phyloP scores from a whole-genome alignment of 2,113 vertebrate species.

The Eretmochelys imbricata region DNA sequence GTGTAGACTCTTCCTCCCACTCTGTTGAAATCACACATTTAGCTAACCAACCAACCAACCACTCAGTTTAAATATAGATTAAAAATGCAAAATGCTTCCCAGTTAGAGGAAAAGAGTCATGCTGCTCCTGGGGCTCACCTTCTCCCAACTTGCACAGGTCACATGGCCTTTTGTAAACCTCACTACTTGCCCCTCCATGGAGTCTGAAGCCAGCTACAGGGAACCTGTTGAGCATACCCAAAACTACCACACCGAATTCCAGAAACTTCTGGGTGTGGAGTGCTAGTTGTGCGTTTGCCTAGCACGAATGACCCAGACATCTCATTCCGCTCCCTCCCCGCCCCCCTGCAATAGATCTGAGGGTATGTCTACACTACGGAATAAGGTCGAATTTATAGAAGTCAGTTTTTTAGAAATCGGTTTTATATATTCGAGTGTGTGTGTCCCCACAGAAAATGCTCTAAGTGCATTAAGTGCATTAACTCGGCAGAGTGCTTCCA shows the following conservation, averaged over 20 bases:
- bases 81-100: not conserved
- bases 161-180: not conserved
- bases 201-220: not conserved
- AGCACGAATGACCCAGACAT: not conserved
- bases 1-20: too few species aligned
- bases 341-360: not conserved
- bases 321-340: fast-evolving
- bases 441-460: too few species aligned
- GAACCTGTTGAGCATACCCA: not conserved
- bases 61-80: not conserved
- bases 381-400: too few species aligned
- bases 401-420: too few species aligned
- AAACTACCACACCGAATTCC: not conserved
- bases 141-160: not conserved
- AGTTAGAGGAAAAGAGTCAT: not conserved
- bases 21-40: not conserved
- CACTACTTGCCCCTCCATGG: not conserved
- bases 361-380: too few species aligned
- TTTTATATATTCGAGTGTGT: too few species aligned
- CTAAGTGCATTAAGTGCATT: too few species aligned
- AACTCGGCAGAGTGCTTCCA: too few species aligned
- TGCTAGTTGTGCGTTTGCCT: not conserved
- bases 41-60: not conserved
- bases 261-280: not conserved
- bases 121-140: not conserved